Base-by-base conservation (phyloP, 2,113 vertebrate species). In the Clarias gariepinus region DNA sequence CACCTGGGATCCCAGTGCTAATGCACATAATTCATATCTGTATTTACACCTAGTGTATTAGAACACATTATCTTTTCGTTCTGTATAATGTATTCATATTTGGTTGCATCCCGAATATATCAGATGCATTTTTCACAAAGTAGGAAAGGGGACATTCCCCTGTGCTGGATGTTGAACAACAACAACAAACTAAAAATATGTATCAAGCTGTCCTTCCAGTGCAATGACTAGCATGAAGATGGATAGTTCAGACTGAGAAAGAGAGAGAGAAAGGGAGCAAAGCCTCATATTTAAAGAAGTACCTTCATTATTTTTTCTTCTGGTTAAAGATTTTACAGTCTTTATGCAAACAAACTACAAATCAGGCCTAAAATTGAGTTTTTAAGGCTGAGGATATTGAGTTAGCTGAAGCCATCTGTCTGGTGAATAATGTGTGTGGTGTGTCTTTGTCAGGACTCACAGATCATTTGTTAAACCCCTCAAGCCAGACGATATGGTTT, bases 381-480 rank as follows among this genome's bases (percentile, higher is more conserved):
- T 81, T 81, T 81, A 30, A 61, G 57, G 41, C 57, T 36, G 55
- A 18, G 78, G 11, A 23, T 81, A 61, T 81, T 81, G 57, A 81
- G 16, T 81, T 81, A 61, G 57, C 78, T 36, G 57, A 30, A 60
- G 57, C 78, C 78, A 81, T 81, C 78, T 78, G 76, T 78, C n/a
- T 81, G 30, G 78, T 81, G 57, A 81, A 81, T 36, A 81, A 81
- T 81, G 78, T 61, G 77, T 23, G 30, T 61, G 78, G 57, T 81
- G 57, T 41, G 78, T 58, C 57, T 61, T 81, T 61, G 57, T 61
- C 78, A 81, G 57, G 57, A 12, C 30, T 81, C 57, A 81, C 19
- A 61, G 78, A 41, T 81, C 5, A 81, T 81, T 81, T 61, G 78
- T 81, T 61, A 81, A 81, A 81, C 19, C 57, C 4, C 19, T 61